A percentile compares a stretch with the other conserved stretches of the same genome.
These are phyloP conservation scores for Horisme vitalbata DNA, from an alignment of 2,888 invertebrate genomes.

Conservation along the genomic window DNA sequence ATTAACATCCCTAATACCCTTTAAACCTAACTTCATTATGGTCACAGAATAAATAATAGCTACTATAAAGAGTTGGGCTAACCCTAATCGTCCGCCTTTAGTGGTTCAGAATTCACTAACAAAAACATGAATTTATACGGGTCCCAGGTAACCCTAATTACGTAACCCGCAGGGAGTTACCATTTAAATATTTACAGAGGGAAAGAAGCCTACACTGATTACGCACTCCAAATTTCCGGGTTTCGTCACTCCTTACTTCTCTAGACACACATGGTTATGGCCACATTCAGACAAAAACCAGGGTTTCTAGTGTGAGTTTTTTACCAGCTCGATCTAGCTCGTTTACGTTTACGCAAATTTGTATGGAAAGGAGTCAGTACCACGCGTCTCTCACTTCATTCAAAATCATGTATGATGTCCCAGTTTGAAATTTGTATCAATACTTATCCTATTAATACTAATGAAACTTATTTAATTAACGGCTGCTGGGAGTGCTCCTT, in stretches of 20 bases:
- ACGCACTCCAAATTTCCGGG: constrained; percentile 31
- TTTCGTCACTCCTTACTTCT: constrained; percentile 11
- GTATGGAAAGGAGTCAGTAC: too few relatives aligned
- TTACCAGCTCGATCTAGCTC: too few relatives aligned
- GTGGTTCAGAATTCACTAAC: constrained; percentile 29
- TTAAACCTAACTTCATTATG: constrained; percentile 5
- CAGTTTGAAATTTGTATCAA: too few relatives aligned
- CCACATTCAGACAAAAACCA: background rate
- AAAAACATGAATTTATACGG: constrained; percentile 34
- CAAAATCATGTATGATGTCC: too few relatives aligned
- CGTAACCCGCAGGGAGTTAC: constrained; percentile 26
- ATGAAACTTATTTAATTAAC: too few relatives aligned
- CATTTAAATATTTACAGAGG: constrained; percentile 35
- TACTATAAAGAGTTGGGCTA: constrained; percentile 20
- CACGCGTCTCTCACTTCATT: too few relatives aligned
- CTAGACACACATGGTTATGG: background rate
- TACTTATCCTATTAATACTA: too few relatives aligned
- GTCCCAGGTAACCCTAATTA: constrained; percentile 34
- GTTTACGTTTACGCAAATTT: too few relatives aligned
- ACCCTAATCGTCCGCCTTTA: constrained; percentile 29
- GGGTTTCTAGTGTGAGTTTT: too few relatives aligned
- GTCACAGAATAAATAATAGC: background rate
- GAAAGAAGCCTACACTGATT: constrained; percentile 31
- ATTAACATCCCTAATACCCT: constrained; percentile 1
- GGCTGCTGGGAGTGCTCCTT: too few relatives aligned